These are phyloP conservation scores for Myotis lucifugus DNA, from an alignment of 2,113 vertebrate species.

Conservation along the genomic window DNA sequence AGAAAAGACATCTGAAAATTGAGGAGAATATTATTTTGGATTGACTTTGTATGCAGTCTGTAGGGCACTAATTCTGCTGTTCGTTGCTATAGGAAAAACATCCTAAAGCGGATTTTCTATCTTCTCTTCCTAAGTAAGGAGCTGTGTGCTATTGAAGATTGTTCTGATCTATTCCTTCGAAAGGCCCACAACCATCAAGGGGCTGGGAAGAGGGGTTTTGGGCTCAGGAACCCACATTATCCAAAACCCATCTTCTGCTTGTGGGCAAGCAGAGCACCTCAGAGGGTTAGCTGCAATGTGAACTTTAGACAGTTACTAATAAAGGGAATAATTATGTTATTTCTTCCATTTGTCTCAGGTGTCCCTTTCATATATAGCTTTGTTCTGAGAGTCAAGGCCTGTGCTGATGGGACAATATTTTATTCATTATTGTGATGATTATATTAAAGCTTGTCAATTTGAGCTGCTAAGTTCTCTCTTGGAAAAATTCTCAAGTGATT, in stretches of 20 bases:
- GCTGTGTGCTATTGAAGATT: neutral
- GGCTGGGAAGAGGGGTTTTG: rapidly evolving
- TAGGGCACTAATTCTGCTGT: neutral
- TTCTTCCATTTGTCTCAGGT: neutral
- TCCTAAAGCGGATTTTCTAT: neutral
- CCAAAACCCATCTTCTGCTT: neutral
- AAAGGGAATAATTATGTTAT: neutral
- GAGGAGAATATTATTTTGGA: neutral
- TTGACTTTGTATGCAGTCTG: neutral
- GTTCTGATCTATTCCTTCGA: neutral
- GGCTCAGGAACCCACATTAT: neutral
- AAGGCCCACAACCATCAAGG: neutral
- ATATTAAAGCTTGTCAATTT: neutral
- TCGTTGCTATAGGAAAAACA: neutral
- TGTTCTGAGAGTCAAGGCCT: neutral
- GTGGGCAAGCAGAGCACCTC: neutral
- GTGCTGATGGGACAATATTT: neutral
- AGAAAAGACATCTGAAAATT: neutral
- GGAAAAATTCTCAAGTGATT: conserved; percentile 11
- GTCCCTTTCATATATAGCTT: neutral
- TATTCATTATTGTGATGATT: neutral
- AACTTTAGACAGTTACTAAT: neutral
- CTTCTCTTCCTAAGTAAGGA: neutral
- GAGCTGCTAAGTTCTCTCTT: neutral
- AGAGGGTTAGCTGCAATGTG: neutral